A percentile compares a stretch with the other conserved stretches of the same genome.
These are phyloP conservation scores for Hippocampus mohnikei DNA, from an alignment of 2,113 vertebrate genomes.

Conservation along the genomic window DNA sequence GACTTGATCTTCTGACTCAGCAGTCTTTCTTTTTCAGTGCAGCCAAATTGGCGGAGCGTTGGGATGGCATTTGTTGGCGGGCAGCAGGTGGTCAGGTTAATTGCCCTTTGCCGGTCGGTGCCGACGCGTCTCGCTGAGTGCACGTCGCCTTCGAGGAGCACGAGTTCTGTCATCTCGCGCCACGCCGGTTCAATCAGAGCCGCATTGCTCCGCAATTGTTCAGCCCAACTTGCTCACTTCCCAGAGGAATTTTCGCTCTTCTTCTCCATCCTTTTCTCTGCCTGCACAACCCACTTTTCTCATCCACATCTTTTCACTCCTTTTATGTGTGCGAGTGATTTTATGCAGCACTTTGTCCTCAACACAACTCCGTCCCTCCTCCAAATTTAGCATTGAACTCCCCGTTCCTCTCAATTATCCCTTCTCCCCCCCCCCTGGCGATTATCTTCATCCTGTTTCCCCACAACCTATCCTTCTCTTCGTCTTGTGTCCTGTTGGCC, in stretches of 20 bases:
- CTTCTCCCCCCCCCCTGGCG: constrained; percentile 19
- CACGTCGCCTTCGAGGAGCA: constrained; percentile 44
- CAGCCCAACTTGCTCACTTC: constrained; percentile 53
- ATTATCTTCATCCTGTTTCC: constrained; percentile 16
- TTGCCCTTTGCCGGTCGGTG: constrained; percentile 51
- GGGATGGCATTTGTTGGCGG: constrained; percentile 49
- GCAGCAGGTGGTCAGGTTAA: constrained; percentile 65
- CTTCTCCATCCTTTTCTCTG: constrained; percentile 9
- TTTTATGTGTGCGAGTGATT: constrained; percentile 39
- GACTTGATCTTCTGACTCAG: constrained; percentile 29
- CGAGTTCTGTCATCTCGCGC: constrained; percentile 61
- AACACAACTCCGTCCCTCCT: constrained; percentile 29
- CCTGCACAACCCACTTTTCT: constrained; percentile 33
- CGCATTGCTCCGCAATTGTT: constrained; percentile 60
- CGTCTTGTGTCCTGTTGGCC: constrained; percentile 9
- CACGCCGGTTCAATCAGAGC: constrained; percentile 56
- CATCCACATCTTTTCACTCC: constrained; percentile 28
- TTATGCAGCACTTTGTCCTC: constrained; percentile 23
- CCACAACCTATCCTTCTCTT: constrained; percentile 16
- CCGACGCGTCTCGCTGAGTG: constrained; percentile 46
- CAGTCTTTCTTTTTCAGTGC: constrained; percentile 28
- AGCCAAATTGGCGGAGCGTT: constrained; percentile 24
- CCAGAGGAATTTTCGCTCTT: constrained; percentile 40
- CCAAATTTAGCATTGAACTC: constrained; percentile 34
- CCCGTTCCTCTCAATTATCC: constrained; percentile 29